Evolutionary conservation across 2,797 vertebrate species (phyloP).

Genomic region (Scomberomorus guttatus): DNA sequence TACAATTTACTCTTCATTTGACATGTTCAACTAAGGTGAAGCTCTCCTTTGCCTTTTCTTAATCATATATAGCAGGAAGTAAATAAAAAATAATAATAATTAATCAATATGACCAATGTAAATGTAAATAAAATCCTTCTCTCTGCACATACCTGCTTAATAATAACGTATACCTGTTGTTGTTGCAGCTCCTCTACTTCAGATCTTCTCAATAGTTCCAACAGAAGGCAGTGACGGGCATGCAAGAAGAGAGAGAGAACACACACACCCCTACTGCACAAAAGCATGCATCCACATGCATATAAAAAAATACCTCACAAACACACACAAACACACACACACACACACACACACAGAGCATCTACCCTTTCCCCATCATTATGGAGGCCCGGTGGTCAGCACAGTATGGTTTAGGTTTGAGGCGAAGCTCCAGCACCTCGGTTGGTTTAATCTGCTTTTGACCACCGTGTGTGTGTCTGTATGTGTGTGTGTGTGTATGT

Average conservation of each 20-base stretch:
- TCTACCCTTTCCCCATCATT: constrained; percentile 57
- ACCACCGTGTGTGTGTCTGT: constrained; percentile 36
- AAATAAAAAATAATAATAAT: not conserved
- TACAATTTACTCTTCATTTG: not conserved
- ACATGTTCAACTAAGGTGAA: not conserved
- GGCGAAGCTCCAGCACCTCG: constrained; percentile 61
- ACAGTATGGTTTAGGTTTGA: constrained; percentile 63
- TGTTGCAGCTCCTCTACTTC: constrained; percentile 55
- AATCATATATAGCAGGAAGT: not conserved
- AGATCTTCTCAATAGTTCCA: constrained; percentile 18
- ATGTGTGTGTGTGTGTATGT: constrained; percentile 15
- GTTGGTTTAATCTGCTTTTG: constrained; percentile 38
- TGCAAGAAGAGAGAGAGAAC: constrained; percentile 23
- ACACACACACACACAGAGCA: constrained; percentile 16
- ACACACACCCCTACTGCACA: constrained; percentile 55
- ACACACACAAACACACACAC: constrained; percentile 14
- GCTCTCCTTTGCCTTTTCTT: not conserved
- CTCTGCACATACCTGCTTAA: constrained; percentile 43
- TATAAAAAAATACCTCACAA: constrained; percentile 12
- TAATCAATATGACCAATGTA: not conserved
- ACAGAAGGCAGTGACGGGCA: constrained; percentile 37
- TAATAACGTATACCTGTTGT: constrained; percentile 35
- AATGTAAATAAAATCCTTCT: not conserved
- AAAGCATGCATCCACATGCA: constrained; percentile 65
- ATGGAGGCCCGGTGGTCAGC: constrained; percentile 64